Conservation (phyloP, 2,113 vertebrate genomes). For the Otus sunia region DNA sequence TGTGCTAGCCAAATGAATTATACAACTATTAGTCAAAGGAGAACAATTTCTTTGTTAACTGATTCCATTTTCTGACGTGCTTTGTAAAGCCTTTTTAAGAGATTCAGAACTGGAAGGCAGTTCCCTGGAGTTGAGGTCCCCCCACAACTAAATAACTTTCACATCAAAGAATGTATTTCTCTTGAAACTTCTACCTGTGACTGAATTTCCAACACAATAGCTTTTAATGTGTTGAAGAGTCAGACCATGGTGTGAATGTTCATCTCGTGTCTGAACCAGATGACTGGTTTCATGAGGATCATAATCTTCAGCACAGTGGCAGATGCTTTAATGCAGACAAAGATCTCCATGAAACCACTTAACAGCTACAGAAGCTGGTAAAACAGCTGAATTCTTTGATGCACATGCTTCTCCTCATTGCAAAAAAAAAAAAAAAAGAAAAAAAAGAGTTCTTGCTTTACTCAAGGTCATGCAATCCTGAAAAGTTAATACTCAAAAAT, state of each 20-base stretch:
- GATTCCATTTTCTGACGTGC: not conserved
- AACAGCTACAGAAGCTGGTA: not conserved
- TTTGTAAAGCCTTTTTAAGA: not conserved
- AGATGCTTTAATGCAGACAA: not conserved
- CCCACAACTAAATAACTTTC: not conserved
- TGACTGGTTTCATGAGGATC: not conserved
- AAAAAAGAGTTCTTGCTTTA: not conserved
- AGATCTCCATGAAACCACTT: not conserved
- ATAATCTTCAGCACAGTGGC: not conserved
- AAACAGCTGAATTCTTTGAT: not conserved
- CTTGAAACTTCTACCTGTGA: not conserved
- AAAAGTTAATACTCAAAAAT: not conserved
- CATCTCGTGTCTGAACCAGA: not conserved
- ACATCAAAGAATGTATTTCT: not conserved
- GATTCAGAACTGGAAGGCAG: not conserved
- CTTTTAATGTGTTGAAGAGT: not conserved
- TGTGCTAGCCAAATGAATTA: not conserved
- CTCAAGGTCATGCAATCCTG: not conserved
- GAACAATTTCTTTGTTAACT: not conserved
- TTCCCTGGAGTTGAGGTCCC: not conserved
- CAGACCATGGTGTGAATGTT: not conserved
- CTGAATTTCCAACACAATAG: not conserved
- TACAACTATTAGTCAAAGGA: not conserved
- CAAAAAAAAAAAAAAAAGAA: not conserved
- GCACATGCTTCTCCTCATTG: not conserved